Conservation (phyloP, 2,113 vertebrate species). For the Lichenostomus cassidix region DNA sequence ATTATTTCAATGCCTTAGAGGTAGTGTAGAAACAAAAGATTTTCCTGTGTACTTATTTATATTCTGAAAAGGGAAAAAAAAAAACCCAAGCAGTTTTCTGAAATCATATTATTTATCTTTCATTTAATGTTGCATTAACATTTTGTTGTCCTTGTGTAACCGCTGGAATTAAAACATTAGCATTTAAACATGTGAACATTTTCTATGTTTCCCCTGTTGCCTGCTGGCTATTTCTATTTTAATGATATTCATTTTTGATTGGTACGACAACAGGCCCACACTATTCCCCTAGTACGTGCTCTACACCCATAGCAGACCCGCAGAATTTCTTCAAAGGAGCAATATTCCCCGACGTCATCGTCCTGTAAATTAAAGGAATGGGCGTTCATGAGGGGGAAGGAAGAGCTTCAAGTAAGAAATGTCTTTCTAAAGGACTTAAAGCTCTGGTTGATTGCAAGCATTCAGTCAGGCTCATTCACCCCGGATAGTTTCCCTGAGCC, state of each 20-base stretch:
- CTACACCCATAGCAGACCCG: background rate
- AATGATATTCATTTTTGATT: background rate
- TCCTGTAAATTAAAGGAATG: conserved; percentile 42
- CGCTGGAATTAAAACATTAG: conserved; percentile 78
- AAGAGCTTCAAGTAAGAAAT: conserved; percentile 48
- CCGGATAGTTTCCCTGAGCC: background rate
- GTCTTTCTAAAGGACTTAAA: conserved; percentile 13
- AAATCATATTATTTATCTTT: conserved; percentile 52
- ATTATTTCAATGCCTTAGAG: conserved; percentile 29
- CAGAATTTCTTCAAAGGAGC: conserved; percentile 16
- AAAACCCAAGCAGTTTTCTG: background rate
- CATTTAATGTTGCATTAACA: conserved; percentile 79
- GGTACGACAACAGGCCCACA: background rate
- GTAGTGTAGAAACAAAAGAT: conserved; percentile 15
- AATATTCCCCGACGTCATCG: background rate
- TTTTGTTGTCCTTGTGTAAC: conserved; percentile 78
- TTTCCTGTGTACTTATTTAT: conserved; percentile 29
- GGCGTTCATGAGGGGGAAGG: conserved; percentile 35
- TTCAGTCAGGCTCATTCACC: conserved; percentile 4
- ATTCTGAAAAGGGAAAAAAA: background rate
- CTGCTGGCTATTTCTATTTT: background rate
- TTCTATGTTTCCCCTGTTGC: conserved; percentile 34
- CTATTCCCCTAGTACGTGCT: conserved; percentile 1
- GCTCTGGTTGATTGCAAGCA: conserved; percentile 21
- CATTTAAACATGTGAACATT: conserved; percentile 72